Evolutionary conservation across 2,113 vertebrate species (phyloP).

Genomic region (Semnopithecus entellus): DNA sequence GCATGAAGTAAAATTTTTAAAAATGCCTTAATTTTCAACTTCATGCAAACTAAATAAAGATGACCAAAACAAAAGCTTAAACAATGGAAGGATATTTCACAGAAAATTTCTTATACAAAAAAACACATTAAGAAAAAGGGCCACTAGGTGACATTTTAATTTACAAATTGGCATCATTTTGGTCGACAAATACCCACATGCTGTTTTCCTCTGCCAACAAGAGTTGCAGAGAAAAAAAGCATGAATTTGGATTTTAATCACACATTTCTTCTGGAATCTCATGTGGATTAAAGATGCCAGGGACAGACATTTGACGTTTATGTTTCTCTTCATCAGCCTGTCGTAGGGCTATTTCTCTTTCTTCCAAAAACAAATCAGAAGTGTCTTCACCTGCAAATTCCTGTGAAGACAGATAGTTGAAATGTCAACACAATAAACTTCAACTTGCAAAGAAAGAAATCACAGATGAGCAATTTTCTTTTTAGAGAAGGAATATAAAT

Average conservation of each 20-base stretch:
- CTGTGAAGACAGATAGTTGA: conserved; percentile 77
- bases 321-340: conserved; percentile 98
- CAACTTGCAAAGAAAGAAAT: background rate
- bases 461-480: background rate
- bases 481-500: background rate
- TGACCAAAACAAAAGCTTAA: conserved; percentile 91
- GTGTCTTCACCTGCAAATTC: conserved; percentile 98
- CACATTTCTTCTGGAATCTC: conserved; percentile 99
- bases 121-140: conserved; percentile 96
- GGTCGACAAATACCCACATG: conserved; percentile 95
- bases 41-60: conserved; percentile 93
- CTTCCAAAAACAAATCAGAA: conserved; percentile 96
- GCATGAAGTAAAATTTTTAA: conserved; percentile 88
- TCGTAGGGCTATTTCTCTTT: conserved; percentile 93
- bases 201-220: conserved; percentile 86
- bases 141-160: conserved; percentile 96
- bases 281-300: conserved; percentile 98
- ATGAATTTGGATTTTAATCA: conserved; percentile 89
- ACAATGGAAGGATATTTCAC: conserved; percentile 94
- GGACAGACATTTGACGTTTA: conserved; percentile 98
- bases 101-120: conserved; percentile 95
- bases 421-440: background rate
- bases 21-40: conserved; percentile 91
- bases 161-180: conserved; percentile 98
- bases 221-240: conserved; percentile 84